phyloP scores from a whole-genome alignment of 2,888 invertebrate genomes.

The Drosophila conformis region DNA sequence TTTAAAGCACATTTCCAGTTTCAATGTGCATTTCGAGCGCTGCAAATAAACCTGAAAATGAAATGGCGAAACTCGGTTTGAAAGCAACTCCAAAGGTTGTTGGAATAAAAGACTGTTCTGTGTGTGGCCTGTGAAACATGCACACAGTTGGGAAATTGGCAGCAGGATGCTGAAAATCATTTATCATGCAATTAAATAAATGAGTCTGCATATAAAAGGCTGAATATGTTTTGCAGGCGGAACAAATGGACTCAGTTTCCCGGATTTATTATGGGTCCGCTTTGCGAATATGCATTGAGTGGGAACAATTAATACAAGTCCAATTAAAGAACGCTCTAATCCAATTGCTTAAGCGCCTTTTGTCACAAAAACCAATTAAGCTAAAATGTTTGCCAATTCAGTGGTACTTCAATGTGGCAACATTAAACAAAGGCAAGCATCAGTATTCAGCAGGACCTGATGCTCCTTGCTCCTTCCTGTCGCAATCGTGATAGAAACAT shows the following conservation, averaged over 20 bases:
- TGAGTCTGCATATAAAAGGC: constrained; percentile 34
- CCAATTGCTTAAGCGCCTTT: constrained; percentile 45
- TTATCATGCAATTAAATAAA: constrained; percentile 70
- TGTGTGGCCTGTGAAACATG: constrained; percentile 11
- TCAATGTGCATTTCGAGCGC: neutral
- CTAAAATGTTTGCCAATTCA: constrained; percentile 71
- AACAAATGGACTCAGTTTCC: neutral
- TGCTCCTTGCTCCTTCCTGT: neutral
- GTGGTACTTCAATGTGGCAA: constrained; percentile 41
- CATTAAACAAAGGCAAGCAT: constrained; percentile 19
- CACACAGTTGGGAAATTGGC: constrained; percentile 16
- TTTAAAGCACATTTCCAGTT: neutral
- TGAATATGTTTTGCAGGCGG: neutral
- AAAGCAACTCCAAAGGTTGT: neutral
- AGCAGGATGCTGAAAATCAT: constrained; percentile 40
- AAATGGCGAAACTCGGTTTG: constrained; percentile 4
- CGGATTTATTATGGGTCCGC: constrained; percentile 18
- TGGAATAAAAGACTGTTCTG: neutral
- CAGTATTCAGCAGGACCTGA: constrained; percentile 10
- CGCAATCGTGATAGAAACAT: constrained; percentile 44
- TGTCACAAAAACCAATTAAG: constrained; percentile 66
- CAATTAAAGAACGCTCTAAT: constrained; percentile 16
- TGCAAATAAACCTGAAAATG: neutral
- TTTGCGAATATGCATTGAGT: constrained; percentile 4
- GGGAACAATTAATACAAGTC: constrained; percentile 33